Base-by-base conservation (phyloP, 2,888 invertebrate species). In the Horisme vitalbata region DNA sequence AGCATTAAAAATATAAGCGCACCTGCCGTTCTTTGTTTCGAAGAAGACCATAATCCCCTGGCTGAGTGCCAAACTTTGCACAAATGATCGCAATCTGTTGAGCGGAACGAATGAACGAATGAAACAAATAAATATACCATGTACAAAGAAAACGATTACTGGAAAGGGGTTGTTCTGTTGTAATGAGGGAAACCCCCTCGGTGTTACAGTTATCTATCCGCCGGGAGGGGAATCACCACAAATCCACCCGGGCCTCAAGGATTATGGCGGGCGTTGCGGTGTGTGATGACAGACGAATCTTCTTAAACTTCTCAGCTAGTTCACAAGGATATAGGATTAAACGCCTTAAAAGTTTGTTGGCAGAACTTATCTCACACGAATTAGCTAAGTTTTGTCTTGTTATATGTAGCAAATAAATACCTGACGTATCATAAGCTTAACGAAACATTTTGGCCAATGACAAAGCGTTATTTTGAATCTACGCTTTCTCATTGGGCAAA, bases 1-100 rank as follows among this genome's bases (percentile, higher is more conserved):
- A 18, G 13, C 35, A 49, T 39, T 39, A 44, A 49, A 33, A 43
- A 21, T 23, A 45, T 43, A 38, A 43, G 45, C 32, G 45, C 53
- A 55, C 57, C 51, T 52, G 55, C 45, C 49, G 35, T 38, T 30
- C 37, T 49, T 47, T 52, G 51, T 55, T 53, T 47, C 43, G 39
- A 45, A 51, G 34, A 49, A 49, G 38, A 37, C 46, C 39, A 35
- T 55, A 53, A 53, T 53, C 39, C 39, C 37, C 43, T 55, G 57
- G 57, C 51, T 33, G 30, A 24, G 39, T 28, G 46, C 57, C 57
- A 58, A 51, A 45, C 41, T 44, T 51, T 46, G 43, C 41, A 47
- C 49, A 45, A 53, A 45, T 47, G 30, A 41, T 45, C 27, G 35
- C 51, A 28, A 52, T 52, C 48, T 45, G 44, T 39, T 49, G 43